A percentile compares a stretch with the other conserved stretches of the same genome.
phyloP scores from a whole-genome alignment of 2,113 vertebrate species.

The Rynchops niger region DNA sequence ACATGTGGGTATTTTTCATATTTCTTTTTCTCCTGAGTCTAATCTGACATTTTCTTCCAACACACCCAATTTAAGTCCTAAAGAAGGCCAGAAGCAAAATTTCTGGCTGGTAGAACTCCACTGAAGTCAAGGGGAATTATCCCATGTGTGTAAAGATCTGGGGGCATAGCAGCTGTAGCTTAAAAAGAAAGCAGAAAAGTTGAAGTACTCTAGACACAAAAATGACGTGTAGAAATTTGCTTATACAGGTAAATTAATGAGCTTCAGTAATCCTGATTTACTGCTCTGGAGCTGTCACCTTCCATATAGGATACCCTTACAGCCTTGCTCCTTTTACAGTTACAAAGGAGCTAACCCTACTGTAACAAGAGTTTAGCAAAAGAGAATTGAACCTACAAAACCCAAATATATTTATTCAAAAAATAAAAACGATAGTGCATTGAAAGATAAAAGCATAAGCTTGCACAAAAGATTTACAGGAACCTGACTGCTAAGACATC shows the following conservation, averaged over 20 bases:
- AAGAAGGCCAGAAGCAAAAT: conserved; percentile 49
- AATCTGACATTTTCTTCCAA: conserved; percentile 51
- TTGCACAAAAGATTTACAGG: background rate
- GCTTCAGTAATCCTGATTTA: background rate
- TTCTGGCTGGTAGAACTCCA: background rate
- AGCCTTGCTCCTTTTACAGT: background rate
- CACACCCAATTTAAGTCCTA: conserved; percentile 11
- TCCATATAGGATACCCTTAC: background rate
- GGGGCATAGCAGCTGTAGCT: background rate
- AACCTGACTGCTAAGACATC: background rate
- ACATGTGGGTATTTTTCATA: background rate
- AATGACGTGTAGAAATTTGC: background rate
- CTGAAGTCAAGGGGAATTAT: conserved; percentile 18
- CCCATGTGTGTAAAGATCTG: background rate
- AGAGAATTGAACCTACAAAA: background rate
- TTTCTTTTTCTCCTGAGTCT: conserved; percentile 30
- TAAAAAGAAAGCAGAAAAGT: conserved; percentile 10
- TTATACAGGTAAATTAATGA: background rate
- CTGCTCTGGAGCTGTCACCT: background rate
- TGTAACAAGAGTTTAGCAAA: background rate
- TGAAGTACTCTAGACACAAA: background rate
- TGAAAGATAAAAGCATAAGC: background rate
- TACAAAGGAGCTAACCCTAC: background rate
- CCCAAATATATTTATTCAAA: background rate
- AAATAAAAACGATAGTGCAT: background rate